Conservation (phyloP, 53 echinoderm and acorn worm species). For the Crossaster papposus region DNA sequence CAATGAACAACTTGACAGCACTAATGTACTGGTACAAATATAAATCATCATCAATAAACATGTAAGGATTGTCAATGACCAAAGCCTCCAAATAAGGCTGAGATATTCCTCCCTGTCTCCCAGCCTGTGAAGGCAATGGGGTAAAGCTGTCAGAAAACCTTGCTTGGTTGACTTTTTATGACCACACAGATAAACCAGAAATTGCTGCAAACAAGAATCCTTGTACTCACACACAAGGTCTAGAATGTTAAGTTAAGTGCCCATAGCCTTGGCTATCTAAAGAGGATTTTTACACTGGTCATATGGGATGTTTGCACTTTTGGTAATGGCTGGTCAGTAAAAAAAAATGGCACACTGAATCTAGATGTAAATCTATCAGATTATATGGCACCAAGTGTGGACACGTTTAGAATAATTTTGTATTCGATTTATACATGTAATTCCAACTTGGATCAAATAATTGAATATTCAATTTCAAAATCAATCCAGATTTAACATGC, state of each 20-base stretch:
- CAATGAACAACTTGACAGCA: background rate
- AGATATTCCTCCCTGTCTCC: conserved; percentile 9
- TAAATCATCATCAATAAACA: background rate
- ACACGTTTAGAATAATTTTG: too few species aligned
- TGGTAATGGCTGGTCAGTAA: background rate
- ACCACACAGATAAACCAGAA: background rate
- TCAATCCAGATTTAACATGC: too few species aligned
- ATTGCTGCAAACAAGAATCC: too few species aligned
- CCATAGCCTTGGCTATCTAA: background rate
- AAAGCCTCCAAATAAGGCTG: conserved; percentile 30
- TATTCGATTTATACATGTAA: too few species aligned
- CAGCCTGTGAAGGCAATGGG: background rate
- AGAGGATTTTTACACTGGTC: background rate
- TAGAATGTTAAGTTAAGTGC: conserved; percentile 20
- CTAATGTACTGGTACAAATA: background rate
- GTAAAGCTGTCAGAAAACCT: background rate
- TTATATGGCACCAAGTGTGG: too few species aligned
- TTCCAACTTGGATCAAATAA: too few species aligned
- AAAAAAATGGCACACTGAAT: background rate
- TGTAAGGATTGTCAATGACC: background rate
- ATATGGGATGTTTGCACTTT: background rate
- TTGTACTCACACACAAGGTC: background rate
- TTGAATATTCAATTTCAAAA: too few species aligned
- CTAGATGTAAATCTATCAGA: too few species aligned
- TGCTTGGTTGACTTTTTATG: conserved; percentile 4